Conservation (phyloP, 2,113 vertebrate genomes). For the Salvelinus sp. region DNA sequence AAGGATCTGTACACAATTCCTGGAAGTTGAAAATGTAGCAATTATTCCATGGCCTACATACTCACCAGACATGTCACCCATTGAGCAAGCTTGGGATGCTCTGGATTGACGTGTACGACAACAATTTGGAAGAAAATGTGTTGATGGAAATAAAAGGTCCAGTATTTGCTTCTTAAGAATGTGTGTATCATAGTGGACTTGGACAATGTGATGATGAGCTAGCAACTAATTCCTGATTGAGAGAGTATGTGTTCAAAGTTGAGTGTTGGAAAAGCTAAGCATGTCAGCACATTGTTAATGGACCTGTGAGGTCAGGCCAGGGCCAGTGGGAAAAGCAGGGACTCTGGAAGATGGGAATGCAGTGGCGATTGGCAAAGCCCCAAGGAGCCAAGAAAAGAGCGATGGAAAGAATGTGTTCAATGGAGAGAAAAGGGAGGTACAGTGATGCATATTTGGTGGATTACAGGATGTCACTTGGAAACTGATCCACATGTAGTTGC, state of each 20-base stretch:
- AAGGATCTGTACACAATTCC: too few species aligned
- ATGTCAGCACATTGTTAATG: not conserved
- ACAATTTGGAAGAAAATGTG: not conserved
- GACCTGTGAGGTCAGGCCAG: not conserved
- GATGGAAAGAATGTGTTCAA: conserved; percentile 46
- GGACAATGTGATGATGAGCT: not conserved
- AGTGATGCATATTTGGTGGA: conserved; percentile 44
- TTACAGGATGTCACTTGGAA: conserved; percentile 23
- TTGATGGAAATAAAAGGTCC: not conserved
- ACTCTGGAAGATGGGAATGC: conserved; percentile 14
- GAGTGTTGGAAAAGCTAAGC: not conserved
- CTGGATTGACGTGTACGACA: too few species aligned
- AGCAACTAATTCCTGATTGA: not conserved
- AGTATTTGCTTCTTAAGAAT: not conserved
- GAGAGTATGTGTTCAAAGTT: not conserved
- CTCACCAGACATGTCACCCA: too few species aligned
- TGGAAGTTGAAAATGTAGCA: too few species aligned
- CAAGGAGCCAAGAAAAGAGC: conserved; percentile 49
- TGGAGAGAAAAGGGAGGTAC: not conserved
- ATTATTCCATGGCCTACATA: too few species aligned
- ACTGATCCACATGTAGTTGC: conserved; percentile 21
- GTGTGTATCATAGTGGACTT: not conserved
- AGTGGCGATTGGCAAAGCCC: conserved; percentile 27
- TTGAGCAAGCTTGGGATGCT: too few species aligned
- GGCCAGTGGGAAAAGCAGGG: conserved; percentile 4